Evolutionary conservation across 2,113 vertebrate genomes (phyloP).

Genomic region (Phyllostomus hastatus): DNA sequence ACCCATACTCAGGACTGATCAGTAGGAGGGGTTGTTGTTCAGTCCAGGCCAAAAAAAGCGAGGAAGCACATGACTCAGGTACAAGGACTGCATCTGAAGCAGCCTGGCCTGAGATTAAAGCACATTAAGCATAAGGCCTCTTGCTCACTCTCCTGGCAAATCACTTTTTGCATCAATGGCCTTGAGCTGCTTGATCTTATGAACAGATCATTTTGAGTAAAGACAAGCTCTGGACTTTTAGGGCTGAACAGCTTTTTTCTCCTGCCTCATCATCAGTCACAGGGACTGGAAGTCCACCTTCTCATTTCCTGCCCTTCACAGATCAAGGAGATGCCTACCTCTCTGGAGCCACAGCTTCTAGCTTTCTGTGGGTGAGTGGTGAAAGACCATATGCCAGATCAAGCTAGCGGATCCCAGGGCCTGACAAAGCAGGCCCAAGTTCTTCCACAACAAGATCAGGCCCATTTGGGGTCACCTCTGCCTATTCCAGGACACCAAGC

Average conservation of each 20-base stretch:
- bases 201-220: background rate
- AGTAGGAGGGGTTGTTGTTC: background rate
- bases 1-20: background rate
- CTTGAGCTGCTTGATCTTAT: background rate
- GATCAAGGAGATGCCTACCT: background rate
- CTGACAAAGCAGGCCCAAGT: background rate
- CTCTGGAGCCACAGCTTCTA: slow-evolving; percentile 10
- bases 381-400: background rate
- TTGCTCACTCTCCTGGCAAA: background rate
- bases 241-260: background rate
- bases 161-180: background rate
- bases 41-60: background rate
- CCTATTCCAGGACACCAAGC: background rate
- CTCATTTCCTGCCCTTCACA: background rate
- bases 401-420: background rate
- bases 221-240: slow-evolving; percentile 19
- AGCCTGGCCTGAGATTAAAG: slow-evolving; percentile 48
- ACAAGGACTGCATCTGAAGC: background rate
- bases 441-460: background rate
- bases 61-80: background rate
- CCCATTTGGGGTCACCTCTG: background rate
- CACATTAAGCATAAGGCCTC: background rate
- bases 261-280: background rate
- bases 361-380: background rate
- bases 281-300: background rate